Evolutionary conservation across 2,797 vertebrate species (phyloP), one percentile per base, ranked within the genome.

Genomic region (Phoxinus dragarum): DNA sequence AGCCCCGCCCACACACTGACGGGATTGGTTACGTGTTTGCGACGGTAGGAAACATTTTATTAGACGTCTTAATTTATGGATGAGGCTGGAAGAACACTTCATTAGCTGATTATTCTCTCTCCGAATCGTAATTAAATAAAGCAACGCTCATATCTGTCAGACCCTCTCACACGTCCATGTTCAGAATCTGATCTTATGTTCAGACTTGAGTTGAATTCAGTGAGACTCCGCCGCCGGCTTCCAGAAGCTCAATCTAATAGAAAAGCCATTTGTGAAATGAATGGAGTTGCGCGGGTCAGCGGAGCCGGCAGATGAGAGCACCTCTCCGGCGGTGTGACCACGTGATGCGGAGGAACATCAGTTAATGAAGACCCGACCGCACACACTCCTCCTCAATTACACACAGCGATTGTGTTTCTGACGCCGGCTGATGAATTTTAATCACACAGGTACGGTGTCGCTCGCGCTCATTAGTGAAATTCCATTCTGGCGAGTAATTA

Each of bases 241-340:
- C 91, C 93, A 94, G 94, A 94, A 93, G 92, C 92, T 91, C 92
- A 95, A 95, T 94, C 92, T 94, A 95, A 95, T 95, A 94, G 91
- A 93, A 93, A 93, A 94, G 92, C 91, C 93, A 85, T 94, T 94
- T 92, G 93, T 92, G 92, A 94, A 94, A 94, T 94, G 91, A 95
- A 94, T 93, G 91, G 92, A 92, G 91, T 95, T 93, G 92, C 92
- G 92, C 91, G 86, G 87, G 92, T 92, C 94, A 95, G 93, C 92
- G 91, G 91, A 90, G 92, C 85, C 89, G 93, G 92, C 91, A 92
- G 76, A 1, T 92, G 91, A 27, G 27, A 27, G 27, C 27, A 27
- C 1, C 27, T 27, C 27, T 27, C 27, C 27, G 27, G 27, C 27
- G 27, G 27, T 27, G 27, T 27, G 27, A 27, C 27, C 27, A 27